Conservation (phyloP, 1,140 invertebrate species). For the Aphelenchoides besseyi region DNA sequence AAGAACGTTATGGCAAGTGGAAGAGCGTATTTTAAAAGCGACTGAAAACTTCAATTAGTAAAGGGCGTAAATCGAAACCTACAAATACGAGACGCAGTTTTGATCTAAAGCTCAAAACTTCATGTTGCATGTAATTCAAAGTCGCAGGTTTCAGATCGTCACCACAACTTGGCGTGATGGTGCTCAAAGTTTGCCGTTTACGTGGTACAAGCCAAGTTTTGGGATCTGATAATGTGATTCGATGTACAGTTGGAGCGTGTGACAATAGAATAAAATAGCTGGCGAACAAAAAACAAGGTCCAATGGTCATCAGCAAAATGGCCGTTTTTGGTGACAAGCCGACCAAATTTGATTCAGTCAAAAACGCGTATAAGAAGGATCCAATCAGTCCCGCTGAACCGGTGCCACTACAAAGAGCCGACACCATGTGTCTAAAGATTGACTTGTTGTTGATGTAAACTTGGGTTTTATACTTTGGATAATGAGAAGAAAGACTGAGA, state of each 20-base stretch:
- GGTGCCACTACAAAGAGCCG: background rate
- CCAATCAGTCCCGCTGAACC: constrained; percentile 19
- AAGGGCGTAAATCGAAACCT: constrained; percentile 1
- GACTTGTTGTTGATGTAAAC: background rate
- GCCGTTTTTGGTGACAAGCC: constrained; percentile 15
- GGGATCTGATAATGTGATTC: background rate
- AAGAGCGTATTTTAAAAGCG: constrained; percentile 74
- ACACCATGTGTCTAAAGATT: constrained; percentile 9
- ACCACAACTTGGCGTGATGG: background rate
- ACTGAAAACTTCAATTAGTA: background rate
- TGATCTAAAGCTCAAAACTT: background rate
- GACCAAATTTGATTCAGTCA: constrained; percentile 30
- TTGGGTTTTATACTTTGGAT: background rate
- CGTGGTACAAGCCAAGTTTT: constrained; percentile 7
- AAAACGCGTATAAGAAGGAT: constrained; percentile 19
- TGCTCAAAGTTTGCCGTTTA: background rate
- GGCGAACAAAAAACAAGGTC: background rate
- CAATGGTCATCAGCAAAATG: constrained; percentile 22
- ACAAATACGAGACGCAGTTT: background rate
- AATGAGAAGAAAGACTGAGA: constrained; percentile 12
- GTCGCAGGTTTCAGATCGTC: background rate
- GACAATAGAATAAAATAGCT: background rate
- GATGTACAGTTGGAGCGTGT: background rate
- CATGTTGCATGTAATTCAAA: background rate
- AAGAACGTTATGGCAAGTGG: constrained; percentile 77